These are phyloP conservation scores for Mythimna lalbum DNA, from an alignment of 2,888 invertebrate genomes.

Conservation along the genomic window DNA sequence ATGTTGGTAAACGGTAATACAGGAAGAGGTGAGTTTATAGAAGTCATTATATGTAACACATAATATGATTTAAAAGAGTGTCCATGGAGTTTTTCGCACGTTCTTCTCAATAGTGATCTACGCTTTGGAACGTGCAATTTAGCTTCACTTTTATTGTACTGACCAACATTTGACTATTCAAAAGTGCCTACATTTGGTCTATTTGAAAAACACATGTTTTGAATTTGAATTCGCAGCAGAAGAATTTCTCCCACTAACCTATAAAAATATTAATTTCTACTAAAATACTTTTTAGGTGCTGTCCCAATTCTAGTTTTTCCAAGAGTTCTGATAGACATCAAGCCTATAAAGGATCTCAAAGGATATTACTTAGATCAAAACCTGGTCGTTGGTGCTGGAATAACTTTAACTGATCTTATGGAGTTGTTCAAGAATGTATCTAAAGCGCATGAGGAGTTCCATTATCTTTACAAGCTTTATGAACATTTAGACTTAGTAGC, in stretches of 20 bases:
- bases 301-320: constrained; percentile 82
- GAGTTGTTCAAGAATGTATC: constrained; percentile 83
- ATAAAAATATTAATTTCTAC: neutral
- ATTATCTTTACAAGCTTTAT: constrained; percentile 90
- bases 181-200: too few species aligned
- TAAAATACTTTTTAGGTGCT: constrained; percentile 75
- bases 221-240: too few species aligned
- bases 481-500: constrained; percentile 93
- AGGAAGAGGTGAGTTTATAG: constrained; percentile 89
- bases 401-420: constrained; percentile 90
- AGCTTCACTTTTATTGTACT: too few species aligned
- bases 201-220: too few species aligned
- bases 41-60: too few species aligned
- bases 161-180: too few species aligned
- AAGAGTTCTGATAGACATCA: constrained; percentile 92
- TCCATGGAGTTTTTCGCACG: too few species aligned
- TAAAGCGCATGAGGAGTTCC: constrained; percentile 83
- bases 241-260: neutral
- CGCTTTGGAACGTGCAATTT: too few species aligned
- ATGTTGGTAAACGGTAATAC: constrained; percentile 94
- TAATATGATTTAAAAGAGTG: too few species aligned
- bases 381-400: constrained; percentile 91
- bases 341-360: constrained; percentile 90
- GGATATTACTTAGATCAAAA: constrained; percentile 80
- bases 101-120: too few species aligned